Base-by-base conservation (phyloP, 2,113 vertebrate genomes). In the Bungarus multicinctus region DNA sequence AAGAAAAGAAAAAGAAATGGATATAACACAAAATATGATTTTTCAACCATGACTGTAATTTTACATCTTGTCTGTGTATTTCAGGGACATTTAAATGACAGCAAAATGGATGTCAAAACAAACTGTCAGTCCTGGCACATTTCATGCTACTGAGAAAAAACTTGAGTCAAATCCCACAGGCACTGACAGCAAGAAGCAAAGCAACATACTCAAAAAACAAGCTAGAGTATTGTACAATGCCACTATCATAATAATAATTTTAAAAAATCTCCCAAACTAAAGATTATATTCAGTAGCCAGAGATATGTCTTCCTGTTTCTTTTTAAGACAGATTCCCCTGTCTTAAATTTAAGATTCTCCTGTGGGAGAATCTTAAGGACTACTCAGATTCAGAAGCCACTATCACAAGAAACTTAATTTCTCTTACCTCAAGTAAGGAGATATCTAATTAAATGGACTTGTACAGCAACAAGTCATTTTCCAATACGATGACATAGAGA, bases 1-100 rank as follows among this genome's bases (percentile, higher is more conserved):
- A 95, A 91, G n/a, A 27, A 87, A 94, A 52, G 69, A 53, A 20
- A 54, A 92, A 92, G 50, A 43, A n/a, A 81, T 89, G 34, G 58
- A 69, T 85, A 85, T 58, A 87, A 22, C 27, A 90, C 43, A 91
- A 81, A 69, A 86, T 69, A 52, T 16, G 30, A 74, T 60, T 94
- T 94, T 86, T 81, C 89, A 93, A 93, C 95, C 94, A 92, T 10
- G 91, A 95, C 85, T 10, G 89, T 34, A 74, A 1, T 64, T 96
- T 94, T 94, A 93, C 69, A 95, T 64, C 23, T 92, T 85, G 45
- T 25, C 88, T 64, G 55, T 0, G 91, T 89, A 94, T 95, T 94
- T 96, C 89, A 87, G 45, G 90, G 92, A 93, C 91, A 95, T 92
- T 95, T 92, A 97, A 96, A 86, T 91, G 93, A 86, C 50, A 96